phyloP scores from a whole-genome alignment of 2,797 vertebrate species.

The Spondyliosoma cantharus region DNA sequence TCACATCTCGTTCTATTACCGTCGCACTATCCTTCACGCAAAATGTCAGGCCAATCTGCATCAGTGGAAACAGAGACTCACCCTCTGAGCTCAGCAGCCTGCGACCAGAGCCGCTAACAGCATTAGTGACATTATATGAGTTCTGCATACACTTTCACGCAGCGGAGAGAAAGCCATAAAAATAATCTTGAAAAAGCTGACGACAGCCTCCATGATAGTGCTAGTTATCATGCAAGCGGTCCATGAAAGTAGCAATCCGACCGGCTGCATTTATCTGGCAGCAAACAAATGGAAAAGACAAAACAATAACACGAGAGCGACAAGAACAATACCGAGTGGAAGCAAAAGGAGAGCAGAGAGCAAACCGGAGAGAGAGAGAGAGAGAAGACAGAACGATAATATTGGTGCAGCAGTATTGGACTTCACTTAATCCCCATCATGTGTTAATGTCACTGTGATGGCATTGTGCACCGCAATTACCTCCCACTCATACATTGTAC shows the following conservation, averaged over 20 bases:
- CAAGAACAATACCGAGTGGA: constrained; percentile 21
- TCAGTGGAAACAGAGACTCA: background rate
- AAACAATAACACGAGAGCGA: constrained; percentile 26
- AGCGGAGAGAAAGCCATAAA: constrained; percentile 33
- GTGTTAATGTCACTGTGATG: constrained; percentile 72
- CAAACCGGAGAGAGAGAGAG: background rate
- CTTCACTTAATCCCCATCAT: constrained; percentile 76
- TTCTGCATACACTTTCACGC: constrained; percentile 24
- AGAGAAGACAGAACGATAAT: constrained; percentile 44
- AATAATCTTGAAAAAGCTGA: constrained; percentile 59
- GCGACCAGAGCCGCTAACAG: constrained; percentile 9
- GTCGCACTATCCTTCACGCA: background rate
- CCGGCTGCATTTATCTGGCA: constrained; percentile 54
- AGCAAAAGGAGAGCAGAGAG: background rate
- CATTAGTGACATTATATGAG: constrained; percentile 25
- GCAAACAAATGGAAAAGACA: constrained; percentile 51
- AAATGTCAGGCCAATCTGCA: background rate
- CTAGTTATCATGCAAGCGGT: constrained; percentile 68
- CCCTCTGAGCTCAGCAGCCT: background rate
- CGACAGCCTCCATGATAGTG: constrained; percentile 55
- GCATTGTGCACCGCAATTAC: constrained; percentile 67
- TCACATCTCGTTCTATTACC: background rate
- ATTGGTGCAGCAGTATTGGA: constrained; percentile 63
- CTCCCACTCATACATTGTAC: constrained; percentile 72
- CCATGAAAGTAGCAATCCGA: constrained; percentile 61